These are phyloP conservation scores for Drosophila setifemur DNA, from an alignment of 1,140 invertebrate species.

Conservation along the genomic window DNA sequence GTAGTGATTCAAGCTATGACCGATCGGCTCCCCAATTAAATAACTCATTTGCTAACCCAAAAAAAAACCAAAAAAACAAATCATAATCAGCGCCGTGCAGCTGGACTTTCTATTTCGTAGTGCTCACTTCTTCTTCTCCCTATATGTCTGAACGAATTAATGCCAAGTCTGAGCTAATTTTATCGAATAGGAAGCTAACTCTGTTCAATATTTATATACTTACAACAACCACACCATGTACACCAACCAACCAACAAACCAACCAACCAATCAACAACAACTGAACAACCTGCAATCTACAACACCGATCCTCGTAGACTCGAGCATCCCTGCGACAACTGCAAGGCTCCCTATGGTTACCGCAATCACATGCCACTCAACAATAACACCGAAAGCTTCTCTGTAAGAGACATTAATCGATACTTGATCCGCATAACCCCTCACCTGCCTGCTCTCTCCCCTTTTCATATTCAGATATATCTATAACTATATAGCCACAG, in stretches of 20 bases:
- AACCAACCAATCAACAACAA: constrained; percentile 14
- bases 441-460: neutral
- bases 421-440: neutral
- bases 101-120: neutral
- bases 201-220: constrained; percentile 33
- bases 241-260: constrained; percentile 39
- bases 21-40: neutral
- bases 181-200: constrained; percentile 23
- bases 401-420: constrained; percentile 81
- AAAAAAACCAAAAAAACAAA: neutral
- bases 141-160: constrained; percentile 7
- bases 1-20: neutral
- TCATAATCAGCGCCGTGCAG: neutral
- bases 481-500: neutral
- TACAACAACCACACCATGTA: constrained; percentile 57
- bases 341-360: constrained; percentile 86
- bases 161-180: constrained; percentile 25
- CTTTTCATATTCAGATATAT: neutral
- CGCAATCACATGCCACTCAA: constrained; percentile 86
- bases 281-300: constrained; percentile 13
- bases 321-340: constrained; percentile 83
- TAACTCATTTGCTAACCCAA: neutral
- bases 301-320: too few relatives aligned
- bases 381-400: constrained; percentile 84
- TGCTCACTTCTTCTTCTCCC: neutral